Percentiles rank a stretch among this genome's conserved stretches.
Conservation (phyloP, 2,113 vertebrate species). For the Phyllopteryx taeniolatus region DNA sequence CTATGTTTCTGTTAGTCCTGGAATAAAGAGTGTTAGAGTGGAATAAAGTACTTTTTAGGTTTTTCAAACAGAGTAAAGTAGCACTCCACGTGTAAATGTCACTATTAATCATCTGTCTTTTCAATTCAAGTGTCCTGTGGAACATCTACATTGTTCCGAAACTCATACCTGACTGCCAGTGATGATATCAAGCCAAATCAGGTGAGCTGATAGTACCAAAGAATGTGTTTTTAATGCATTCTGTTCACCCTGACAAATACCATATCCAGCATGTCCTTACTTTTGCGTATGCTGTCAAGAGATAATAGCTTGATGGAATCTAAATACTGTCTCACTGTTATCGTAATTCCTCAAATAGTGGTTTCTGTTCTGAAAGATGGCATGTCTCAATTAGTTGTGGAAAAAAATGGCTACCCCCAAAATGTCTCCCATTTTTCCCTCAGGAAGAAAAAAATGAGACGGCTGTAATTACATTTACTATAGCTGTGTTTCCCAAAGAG, state of each 20-base stretch:
- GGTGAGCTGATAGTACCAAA: conserved; percentile 66
- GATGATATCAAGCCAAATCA: conserved; percentile 97
- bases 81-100: neutral
- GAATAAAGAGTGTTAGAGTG: no score
- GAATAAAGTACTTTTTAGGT: no score
- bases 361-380: no score
- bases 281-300: conserved; percentile 29
- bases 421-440: no score
- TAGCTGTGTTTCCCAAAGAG: no score
- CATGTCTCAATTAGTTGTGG: no score
- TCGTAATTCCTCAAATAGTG: neutral
- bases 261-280: conserved; percentile 5
- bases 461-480: no score
- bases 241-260: neutral
- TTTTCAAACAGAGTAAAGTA: neutral
- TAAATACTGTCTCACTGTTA: neutral
- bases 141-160: conserved; percentile 93
- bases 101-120: neutral
- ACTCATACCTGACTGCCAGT: conserved; percentile 88
- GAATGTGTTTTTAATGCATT: neutral
- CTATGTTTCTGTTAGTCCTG: neutral
- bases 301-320: neutral
- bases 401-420: no score
- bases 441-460: no score
- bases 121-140: conserved; percentile 88